Evolutionary conservation across 2,888 invertebrate genomes (phyloP), one percentile per base, ranked within the genome.

Genomic region (Athalia rosae): DNA sequence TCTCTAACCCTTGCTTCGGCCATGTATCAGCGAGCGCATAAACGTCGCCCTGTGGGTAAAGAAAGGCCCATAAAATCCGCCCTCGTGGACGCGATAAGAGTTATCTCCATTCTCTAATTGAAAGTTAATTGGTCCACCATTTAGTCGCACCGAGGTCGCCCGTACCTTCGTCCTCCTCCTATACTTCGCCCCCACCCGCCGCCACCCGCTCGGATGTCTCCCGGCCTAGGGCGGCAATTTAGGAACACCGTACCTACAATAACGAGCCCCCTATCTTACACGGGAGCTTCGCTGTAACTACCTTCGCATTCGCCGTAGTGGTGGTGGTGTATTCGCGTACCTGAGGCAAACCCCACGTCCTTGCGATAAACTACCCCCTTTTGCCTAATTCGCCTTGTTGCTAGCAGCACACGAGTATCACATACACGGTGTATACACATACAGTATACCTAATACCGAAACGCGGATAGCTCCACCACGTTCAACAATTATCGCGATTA

Each of bases 71-170:
- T 89, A 89, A 89, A 89, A 86, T 87, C 84, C 85, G 82, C 85
- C 85, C 84, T 79, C 84, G 86, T 84, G 85, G 85, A 87, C 85
- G 87, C 88, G 89, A 89, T 89, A 89, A 89, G 89, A 89, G 87
- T 87, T 89, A 89, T 89, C 89, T 89, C 82, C 80, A 78, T 83
- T 80, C 82, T 87, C 88, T 89, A 89, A 89, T 89, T 89, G 89
- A 89, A 89, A 89, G 88, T 89, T 89, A 89, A 89, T 89, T 89
- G 89, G 89, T 88, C 89, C 87, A 83, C 85, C 85, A 85, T 87
- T 89, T 86, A 87, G 87, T 71, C 71, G 77, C 71, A 61, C 69
- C 79, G 81, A 81, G 79, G 71, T 71, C 71, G 71, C 61, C 74
- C 47, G 41, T 74, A 56, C 61, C 48, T 61, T 62, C 79, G 80